Percentiles rank a stretch among this genome's conserved stretches.
phyloP scores from a whole-genome alignment of 1,140 invertebrate genomes.

The Drosophila bocki region DNA sequence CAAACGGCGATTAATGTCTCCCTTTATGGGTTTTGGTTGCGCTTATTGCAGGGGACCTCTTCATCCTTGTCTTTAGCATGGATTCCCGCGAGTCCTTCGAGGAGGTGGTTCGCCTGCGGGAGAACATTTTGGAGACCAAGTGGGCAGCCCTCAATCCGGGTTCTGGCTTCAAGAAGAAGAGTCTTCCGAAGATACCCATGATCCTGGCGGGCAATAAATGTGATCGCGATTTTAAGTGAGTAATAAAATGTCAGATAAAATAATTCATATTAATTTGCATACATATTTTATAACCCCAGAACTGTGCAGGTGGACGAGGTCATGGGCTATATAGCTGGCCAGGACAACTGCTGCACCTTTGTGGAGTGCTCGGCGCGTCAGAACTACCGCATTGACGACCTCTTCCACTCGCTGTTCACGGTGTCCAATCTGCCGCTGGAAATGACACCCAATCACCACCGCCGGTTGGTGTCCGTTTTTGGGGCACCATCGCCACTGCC shows the following conservation, averaged over 20 bases:
- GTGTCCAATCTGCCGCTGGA: conserved; percentile 92
- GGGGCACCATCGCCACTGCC: conserved; percentile 90
- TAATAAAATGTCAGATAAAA: no score
- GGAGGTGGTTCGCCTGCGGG: conserved; percentile 91
- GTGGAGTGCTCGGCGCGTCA: conserved; percentile 93
- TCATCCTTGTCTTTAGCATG: conserved; percentile 94
- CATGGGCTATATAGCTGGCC: conserved; percentile 88
- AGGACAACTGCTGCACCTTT: conserved; percentile 91
- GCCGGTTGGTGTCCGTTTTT: conserved; percentile 89
- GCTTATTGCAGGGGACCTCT: conserved; percentile 90
- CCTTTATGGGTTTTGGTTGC: conserved; percentile 45
- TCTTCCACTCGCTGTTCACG: conserved; percentile 92
- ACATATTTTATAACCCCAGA: no score
- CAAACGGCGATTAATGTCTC: conserved; percentile 62
- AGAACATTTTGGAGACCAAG: conserved; percentile 93
- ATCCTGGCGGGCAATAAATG: conserved; percentile 94
- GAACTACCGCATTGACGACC: conserved; percentile 91
- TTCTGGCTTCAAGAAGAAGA: conserved; percentile 87
- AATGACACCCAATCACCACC: conserved; percentile 95
- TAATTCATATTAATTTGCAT: no score
- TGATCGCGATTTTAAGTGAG: conserved; percentile 90
- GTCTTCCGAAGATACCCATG: conserved; percentile 90
- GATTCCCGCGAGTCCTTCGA: conserved; percentile 94
- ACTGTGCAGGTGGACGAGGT: conserved; percentile 90
- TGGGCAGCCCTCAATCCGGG: conserved; percentile 88